Base-by-base conservation (phyloP, 35 echinoderm and acorn worm genomes). In the Diadema setosum region DNA sequence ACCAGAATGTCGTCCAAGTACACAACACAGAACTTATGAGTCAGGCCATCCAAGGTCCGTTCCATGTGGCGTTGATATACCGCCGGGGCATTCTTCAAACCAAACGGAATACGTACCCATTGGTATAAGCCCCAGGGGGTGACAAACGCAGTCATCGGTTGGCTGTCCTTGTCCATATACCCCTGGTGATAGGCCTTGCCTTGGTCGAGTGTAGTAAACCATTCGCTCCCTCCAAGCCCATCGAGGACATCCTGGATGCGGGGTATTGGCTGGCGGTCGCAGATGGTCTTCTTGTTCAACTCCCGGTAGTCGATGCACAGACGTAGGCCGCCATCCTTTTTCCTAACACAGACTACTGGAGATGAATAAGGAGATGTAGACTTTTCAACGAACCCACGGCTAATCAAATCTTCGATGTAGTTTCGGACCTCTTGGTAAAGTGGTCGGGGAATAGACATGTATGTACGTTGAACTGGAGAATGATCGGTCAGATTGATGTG, bases 231-330 rank as follows among this genome's bases (percentile, higher is more conserved):
- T 36, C 83, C 78, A n/a, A 94, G 49, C 50, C 93, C 85, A 88
- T 95, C 85, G 0, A 95, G 80, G 0, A 95, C 32, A 39, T 96
- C 94, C 29, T 93, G 86, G 0, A 93, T 93, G 5, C 65, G 78
- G 0, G 86, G 86, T 30, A 89, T 94, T 2, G 93, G 93, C 45
- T 95, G 93, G 31, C 88, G 59, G 63, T 88, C 89, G 1, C 58
- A 44, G n/a, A 87, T 36, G 0, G 93, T 91, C 57, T 95, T 95
- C 0, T 6, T 1, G 43, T 95, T 91, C 3, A 95, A 65, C 26
- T 46, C 88, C 0, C 93, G 39, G 39, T 82, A 94, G 32, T 87
- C 88, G 3, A 86, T 81, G 33, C 75, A 95, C 12, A 95, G 61
- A 0, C 89, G 33, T 1, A 87, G 24, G 0, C 24, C 15, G 3